phyloP scores from a whole-genome alignment of 2,888 invertebrate genomes.

The Lasiommata megera region DNA sequence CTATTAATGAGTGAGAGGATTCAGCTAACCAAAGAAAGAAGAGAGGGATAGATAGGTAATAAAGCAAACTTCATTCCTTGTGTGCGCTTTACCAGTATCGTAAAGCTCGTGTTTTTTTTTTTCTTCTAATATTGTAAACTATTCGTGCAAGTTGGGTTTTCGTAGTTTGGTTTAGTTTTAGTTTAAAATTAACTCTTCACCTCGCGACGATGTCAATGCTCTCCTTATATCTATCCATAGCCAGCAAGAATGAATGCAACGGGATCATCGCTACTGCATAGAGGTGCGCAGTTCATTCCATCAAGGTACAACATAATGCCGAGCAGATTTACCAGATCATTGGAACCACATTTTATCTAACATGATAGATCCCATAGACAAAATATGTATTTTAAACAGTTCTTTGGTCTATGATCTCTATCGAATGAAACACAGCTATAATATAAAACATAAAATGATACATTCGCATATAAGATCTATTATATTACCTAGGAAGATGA shows the following conservation, averaged over 20 bases:
- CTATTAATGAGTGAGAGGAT: no score
- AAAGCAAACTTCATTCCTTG: no score
- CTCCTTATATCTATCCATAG: neutral
- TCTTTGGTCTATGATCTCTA: neutral
- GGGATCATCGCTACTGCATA: neutral
- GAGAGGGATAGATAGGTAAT: no score
- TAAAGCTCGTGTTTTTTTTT: no score
- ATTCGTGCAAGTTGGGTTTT: no score
- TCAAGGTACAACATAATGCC: neutral
- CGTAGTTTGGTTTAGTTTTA: no score
- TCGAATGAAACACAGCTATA: neutral
- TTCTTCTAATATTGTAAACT: no score
- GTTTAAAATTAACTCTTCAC: neutral
- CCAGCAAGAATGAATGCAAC: neutral
- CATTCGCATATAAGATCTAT: conserved; percentile 1
- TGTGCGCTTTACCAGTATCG: no score
- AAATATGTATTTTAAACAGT: neutral
- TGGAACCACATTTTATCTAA: neutral
- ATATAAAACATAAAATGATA: neutral
- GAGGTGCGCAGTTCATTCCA: neutral
- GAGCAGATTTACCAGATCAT: neutral
- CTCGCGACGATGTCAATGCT: neutral
- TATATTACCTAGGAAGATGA: neutral
- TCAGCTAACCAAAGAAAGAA: no score
- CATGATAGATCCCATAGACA: neutral